Percentiles rank a stretch among this genome's conserved stretches.
These are phyloP conservation scores for Stenolophus ochropezus DNA, from an alignment of 2,888 invertebrate species.

Conservation along the genomic window DNA sequence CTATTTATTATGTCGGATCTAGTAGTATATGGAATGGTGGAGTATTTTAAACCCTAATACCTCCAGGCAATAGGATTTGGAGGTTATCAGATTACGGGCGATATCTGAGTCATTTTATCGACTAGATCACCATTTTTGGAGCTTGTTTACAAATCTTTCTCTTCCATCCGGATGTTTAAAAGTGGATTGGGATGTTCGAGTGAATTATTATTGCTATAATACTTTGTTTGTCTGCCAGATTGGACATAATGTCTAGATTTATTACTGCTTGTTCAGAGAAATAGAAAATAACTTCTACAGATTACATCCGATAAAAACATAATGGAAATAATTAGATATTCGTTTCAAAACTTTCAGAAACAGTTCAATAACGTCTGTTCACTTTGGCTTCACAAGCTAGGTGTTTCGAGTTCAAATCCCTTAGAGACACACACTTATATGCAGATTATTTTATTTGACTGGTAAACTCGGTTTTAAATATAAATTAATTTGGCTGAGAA, in stretches of 20 bases:
- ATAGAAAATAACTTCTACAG: neutral
- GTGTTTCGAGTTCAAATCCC: too few relatives aligned
- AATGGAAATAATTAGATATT: too few relatives aligned
- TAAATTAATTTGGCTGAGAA: too few relatives aligned
- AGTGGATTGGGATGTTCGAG: conserved; percentile 12
- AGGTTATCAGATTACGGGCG: conserved; percentile 43
- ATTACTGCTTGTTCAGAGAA: neutral
- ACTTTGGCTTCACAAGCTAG: too few relatives aligned
- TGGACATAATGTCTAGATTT: neutral
- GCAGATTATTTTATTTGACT: too few relatives aligned
- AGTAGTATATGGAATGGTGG: neutral
- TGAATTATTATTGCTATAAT: conserved; percentile 31
- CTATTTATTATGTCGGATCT: conserved; percentile 29
- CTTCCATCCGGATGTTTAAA: neutral
- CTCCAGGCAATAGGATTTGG: conserved; percentile 7
- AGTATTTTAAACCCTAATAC: conserved; percentile 22
- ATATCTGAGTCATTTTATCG: conserved; percentile 47
- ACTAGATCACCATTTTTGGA: conserved; percentile 32
- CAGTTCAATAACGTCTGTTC: too few relatives aligned
- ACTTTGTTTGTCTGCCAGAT: conserved; percentile 6
- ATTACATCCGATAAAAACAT: neutral
- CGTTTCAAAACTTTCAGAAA: too few relatives aligned
- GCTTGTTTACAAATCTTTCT: conserved; percentile 38
- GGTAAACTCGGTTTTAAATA: too few relatives aligned
- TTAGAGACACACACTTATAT: too few relatives aligned